phyloP scores from a whole-genome alignment of 2,888 invertebrate genomes.

The Callimorpha dominula region DNA sequence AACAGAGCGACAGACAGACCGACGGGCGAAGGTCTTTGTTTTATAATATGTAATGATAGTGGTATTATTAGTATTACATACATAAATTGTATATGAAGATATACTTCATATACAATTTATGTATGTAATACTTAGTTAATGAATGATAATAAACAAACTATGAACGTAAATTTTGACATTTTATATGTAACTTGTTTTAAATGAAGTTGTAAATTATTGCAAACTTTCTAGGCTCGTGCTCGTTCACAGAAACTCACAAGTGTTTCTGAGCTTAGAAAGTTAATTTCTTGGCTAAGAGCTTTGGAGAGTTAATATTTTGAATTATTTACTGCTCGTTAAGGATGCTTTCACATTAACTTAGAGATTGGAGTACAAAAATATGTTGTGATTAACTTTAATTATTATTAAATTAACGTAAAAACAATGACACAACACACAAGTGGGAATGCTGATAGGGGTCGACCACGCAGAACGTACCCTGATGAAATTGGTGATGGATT shows the following conservation, averaged over 20 bases:
- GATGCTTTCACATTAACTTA: neutral
- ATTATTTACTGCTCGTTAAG: conserved; percentile 3
- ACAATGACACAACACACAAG: neutral
- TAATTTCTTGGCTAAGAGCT: conserved; percentile 29
- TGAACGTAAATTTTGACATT: conserved; percentile 25
- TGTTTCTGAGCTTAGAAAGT: conserved; percentile 44
- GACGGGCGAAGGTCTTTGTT: too few species aligned
- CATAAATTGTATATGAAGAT: too few species aligned
- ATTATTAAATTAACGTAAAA: too few species aligned
- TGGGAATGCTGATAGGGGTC: neutral
- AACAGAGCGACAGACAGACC: too few species aligned
- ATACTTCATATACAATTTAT: neutral
- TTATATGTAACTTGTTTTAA: conserved; percentile 25
- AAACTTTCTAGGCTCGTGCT: conserved; percentile 44
- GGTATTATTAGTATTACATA: too few species aligned
- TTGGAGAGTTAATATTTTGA: conserved; percentile 9
- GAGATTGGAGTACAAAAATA: neutral
- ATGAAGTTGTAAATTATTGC: conserved; percentile 38
- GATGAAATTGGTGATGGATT: neutral
- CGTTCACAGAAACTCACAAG: conserved; percentile 41
- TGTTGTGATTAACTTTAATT: neutral
- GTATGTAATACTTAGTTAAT: neutral
- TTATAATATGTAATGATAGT: too few species aligned
- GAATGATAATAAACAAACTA: conserved; percentile 19
- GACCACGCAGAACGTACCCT: neutral